Conservation (phyloP, 2,113 vertebrate genomes). For the Pseudorectes ferrugineus region DNA sequence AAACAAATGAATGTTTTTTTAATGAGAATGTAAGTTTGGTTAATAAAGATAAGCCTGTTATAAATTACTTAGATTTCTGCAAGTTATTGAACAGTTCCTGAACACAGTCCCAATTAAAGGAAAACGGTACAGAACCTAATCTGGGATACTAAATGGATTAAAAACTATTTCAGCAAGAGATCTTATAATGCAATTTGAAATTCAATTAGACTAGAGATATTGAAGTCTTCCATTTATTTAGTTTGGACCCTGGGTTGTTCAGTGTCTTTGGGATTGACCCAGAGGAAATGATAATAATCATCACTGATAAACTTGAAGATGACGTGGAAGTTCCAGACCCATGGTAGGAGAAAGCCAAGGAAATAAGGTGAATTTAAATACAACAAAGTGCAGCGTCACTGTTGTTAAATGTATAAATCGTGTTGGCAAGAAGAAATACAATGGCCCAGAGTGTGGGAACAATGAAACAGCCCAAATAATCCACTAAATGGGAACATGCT, state of each 20-base stretch:
- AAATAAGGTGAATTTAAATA: background rate
- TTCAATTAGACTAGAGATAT: slow-evolving; percentile 38
- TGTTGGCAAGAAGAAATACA: background rate
- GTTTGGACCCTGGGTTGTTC: background rate
- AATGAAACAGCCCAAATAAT: background rate
- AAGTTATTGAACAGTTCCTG: slow-evolving; percentile 55
- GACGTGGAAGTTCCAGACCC: background rate
- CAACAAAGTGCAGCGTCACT: background rate
- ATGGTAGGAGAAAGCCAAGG: background rate
- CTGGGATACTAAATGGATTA: slow-evolving; percentile 52
- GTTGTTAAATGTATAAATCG: background rate
- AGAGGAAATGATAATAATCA: slow-evolving; percentile 45
- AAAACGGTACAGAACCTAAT: slow-evolving; percentile 36
- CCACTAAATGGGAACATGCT: background rate
- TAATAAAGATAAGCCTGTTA: slow-evolving; percentile 56
- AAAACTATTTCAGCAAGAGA: slow-evolving; percentile 43
- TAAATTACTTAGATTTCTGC: slow-evolving; percentile 55
- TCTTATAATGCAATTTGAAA: slow-evolving; percentile 43
- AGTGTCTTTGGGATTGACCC: slow-evolving; percentile 25
- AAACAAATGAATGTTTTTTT: slow-evolving; percentile 43
- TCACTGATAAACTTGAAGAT: background rate
- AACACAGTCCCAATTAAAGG: slow-evolving; percentile 34
- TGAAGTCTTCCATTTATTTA: slow-evolving; percentile 19
- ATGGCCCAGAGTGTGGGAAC: background rate
- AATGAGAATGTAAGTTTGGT: slow-evolving; percentile 42